These are phyloP conservation scores for Diploscapter pachys DNA, from an alignment of 1,140 invertebrate genomes.

Conservation along the genomic window DNA sequence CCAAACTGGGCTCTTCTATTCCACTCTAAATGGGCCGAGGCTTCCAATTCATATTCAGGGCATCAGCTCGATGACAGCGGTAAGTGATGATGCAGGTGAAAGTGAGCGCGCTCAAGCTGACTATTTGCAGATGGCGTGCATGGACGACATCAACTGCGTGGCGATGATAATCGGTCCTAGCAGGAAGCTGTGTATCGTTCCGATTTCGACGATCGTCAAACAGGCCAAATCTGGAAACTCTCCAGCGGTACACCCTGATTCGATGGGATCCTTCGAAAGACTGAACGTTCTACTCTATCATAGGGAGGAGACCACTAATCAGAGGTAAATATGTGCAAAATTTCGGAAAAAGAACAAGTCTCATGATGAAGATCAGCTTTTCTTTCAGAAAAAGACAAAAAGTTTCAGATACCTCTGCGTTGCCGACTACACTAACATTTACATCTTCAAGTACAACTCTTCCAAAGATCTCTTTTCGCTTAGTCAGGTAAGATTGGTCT, in stretches of 20 bases:
- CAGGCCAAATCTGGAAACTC: neutral
- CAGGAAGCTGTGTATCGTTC: conserved; percentile 21
- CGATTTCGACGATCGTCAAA: conserved; percentile 1
- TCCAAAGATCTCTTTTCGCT: conserved; percentile 23
- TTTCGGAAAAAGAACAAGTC: neutral
- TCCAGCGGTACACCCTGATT: no score
- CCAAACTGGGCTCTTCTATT: conserved; percentile 36
- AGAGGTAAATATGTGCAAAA: neutral
- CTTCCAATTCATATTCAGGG: conserved; percentile 22
- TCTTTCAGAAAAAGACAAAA: neutral
- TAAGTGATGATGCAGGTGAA: no score
- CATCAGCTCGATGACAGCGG: no score
- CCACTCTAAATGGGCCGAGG: conserved; percentile 12
- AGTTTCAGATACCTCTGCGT: conserved; percentile 14
- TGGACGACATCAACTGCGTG: conserved; percentile 29
- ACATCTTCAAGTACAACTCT: conserved; percentile 32
- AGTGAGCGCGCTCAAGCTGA: no score
- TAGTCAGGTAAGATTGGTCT: conserved; percentile 19
- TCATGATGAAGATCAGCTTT: neutral
- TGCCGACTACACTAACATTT: conserved; percentile 25
- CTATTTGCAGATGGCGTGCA: conserved; percentile 30
- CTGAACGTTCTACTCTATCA: conserved; percentile 3
- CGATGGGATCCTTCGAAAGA: no score
- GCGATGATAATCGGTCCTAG: conserved; percentile 23
- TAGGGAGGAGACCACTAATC: no score